Evolutionary conservation across 2,888 invertebrate genomes (phyloP).

Genomic region (Amitus sp.): DNA sequence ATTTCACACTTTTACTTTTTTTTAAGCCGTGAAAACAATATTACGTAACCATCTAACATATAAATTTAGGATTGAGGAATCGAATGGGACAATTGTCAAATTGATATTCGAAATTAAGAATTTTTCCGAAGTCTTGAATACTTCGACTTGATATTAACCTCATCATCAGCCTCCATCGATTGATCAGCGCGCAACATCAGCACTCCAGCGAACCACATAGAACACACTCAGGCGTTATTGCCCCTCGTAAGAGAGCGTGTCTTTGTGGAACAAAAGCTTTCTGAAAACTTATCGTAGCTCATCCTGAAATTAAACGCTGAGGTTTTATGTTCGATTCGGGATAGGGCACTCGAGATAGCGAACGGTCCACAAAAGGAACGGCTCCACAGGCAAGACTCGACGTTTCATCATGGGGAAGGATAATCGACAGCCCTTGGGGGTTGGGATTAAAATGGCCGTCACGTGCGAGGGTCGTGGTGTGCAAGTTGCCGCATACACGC

Average conservation of each 20-base stretch:
- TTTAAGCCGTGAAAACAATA: no score
- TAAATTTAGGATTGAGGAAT: no score
- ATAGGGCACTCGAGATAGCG: conserved; percentile 57
- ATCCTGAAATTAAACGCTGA: conserved; percentile 54
- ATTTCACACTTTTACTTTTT: no score
- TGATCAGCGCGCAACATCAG: conserved; percentile 23
- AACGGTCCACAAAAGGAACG: conserved; percentile 33
- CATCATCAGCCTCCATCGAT: conserved; percentile 16
- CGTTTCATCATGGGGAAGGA: conserved; percentile 49
- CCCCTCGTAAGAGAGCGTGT: conserved; percentile 7
- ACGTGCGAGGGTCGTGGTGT: conserved; percentile 45
- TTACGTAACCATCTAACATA: no score
- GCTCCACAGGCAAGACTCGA: conserved; percentile 33
- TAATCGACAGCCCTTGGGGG: conserved; percentile 52
- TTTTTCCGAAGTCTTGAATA: no score
- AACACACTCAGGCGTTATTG: conserved; percentile 12
- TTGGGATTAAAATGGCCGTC: conserved; percentile 62
- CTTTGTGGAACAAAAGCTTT: conserved; percentile 33
- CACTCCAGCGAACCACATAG: conserved; percentile 11
- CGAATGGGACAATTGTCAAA: no score
- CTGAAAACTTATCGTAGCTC: conserved; percentile 42
- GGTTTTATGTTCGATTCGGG: conserved; percentile 57
- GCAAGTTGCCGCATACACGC: conserved; percentile 25
- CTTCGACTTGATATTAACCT: no score
- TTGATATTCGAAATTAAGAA: no score